These are phyloP conservation scores for Caranx ignobilis DNA, from an alignment of 2,113 vertebrate species.

Conservation along the genomic window DNA sequence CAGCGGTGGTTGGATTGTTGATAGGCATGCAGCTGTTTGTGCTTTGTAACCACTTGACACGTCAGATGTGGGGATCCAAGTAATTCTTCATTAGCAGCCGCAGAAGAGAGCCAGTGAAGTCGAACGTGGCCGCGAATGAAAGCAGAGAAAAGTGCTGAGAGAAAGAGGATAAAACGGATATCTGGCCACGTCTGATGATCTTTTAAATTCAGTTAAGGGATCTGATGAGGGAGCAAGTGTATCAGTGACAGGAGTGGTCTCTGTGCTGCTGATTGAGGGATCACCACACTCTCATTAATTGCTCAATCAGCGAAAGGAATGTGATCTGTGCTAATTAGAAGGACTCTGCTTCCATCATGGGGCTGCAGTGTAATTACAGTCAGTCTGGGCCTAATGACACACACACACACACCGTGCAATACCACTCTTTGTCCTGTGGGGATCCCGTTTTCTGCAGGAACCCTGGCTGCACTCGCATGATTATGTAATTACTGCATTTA, in stretches of 20 bases:
- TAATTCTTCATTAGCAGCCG: slow-evolving; percentile 14
- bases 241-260: slow-evolving; percentile 52
- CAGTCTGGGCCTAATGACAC: slow-evolving; percentile 71
- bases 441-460: slow-evolving; percentile 37
- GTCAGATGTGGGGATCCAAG: slow-evolving; percentile 20
- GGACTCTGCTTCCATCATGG: slow-evolving; percentile 84
- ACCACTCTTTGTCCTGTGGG: slow-evolving; percentile 48
- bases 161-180: slow-evolving; percentile 23
- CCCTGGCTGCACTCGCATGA: slow-evolving; percentile 34
- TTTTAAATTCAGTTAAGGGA: slow-evolving; percentile 71
- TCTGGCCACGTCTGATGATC: slow-evolving; percentile 35
- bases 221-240: slow-evolving; percentile 48
- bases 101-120: background rate
- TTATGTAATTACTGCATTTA: slow-evolving; percentile 52
- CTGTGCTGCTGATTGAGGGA: slow-evolving; percentile 69
- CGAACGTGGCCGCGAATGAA: slow-evolving; percentile 32
- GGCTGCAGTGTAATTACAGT: slow-evolving; percentile 88
- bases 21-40: slow-evolving; percentile 24
- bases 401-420: slow-evolving; percentile 49
- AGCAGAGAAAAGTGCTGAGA: slow-evolving; percentile 11
- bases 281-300: slow-evolving; percentile 85
- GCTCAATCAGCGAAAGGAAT: slow-evolving; percentile 83
- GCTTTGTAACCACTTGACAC: slow-evolving; percentile 34
- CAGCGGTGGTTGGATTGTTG: background rate
- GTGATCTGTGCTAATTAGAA: slow-evolving; percentile 89